Conservation (phyloP, 2,888 invertebrate species). For the Leptopilina drosophilae region DNA sequence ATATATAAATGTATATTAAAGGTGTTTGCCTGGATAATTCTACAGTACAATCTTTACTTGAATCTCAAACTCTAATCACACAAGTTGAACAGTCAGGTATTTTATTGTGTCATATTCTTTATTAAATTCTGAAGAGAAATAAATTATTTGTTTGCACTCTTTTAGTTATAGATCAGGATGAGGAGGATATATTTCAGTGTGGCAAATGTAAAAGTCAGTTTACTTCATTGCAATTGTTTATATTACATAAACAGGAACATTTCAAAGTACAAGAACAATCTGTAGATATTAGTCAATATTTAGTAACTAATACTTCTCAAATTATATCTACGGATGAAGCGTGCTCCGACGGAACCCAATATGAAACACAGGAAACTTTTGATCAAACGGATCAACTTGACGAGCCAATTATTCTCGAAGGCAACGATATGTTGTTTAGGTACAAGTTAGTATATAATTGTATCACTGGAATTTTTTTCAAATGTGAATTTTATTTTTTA, state of each 20-base stretch:
- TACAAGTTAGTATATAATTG: constrained; percentile 49
- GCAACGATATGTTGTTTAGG: constrained; percentile 74
- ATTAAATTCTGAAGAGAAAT: background rate
- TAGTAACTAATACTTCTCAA: constrained; percentile 67
- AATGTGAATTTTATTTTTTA: constrained; percentile 4
- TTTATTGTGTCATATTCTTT: constrained; percentile 9
- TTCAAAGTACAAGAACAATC: constrained; percentile 69
- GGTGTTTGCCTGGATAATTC: constrained; percentile 73
- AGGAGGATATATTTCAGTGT: constrained; percentile 85
- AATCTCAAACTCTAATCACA: constrained; percentile 68
- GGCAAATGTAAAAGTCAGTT: constrained; percentile 84
- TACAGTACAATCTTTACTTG: constrained; percentile 72
- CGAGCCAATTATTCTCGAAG: constrained; percentile 73
- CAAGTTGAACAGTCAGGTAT: constrained; percentile 74
- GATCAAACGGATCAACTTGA: constrained; percentile 67
- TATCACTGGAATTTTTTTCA: too few species aligned
- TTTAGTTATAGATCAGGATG: constrained; percentile 77
- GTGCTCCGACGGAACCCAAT: constrained; percentile 65
- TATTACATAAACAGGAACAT: constrained; percentile 80
- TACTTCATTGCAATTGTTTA: constrained; percentile 80
- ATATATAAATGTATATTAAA: constrained; percentile 53
- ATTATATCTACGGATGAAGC: constrained; percentile 64
- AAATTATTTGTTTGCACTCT: constrained; percentile 25
- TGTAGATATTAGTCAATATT: constrained; percentile 72
- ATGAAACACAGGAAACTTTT: constrained; percentile 69